Conservation (phyloP, 2,888 invertebrate genomes). For the Balanococcus diminutus region DNA sequence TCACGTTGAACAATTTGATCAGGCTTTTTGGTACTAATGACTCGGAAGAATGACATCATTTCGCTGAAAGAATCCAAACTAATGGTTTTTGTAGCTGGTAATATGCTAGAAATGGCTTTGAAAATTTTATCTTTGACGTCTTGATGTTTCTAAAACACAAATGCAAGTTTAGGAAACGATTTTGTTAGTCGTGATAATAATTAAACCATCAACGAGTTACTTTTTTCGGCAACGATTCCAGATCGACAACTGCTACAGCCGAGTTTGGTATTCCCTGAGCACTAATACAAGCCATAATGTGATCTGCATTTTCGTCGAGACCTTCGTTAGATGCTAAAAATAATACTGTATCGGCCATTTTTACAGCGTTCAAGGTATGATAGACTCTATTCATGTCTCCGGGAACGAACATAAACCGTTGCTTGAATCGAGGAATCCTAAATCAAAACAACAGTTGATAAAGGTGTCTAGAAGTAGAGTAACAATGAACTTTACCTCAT, state of each 20-base stretch:
- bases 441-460: neutral
- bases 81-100: constrained; percentile 83
- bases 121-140: constrained; percentile 73
- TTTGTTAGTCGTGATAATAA: neutral
- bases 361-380: constrained; percentile 78
- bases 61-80: constrained; percentile 77
- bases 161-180: neutral
- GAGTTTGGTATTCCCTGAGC: constrained; percentile 83
- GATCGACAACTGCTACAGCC: constrained; percentile 74
- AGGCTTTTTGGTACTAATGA: constrained; percentile 83
- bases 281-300: constrained; percentile 76
- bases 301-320: constrained; percentile 78
- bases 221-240: constrained; percentile 75
- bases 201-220: constrained; percentile 58
- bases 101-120: constrained; percentile 70
- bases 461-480: neutral
- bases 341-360: constrained; percentile 84
- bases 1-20: constrained; percentile 76
- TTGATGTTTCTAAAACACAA: constrained; percentile 66
- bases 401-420: constrained; percentile 80
- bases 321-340: constrained; percentile 75
- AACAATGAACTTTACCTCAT: constrained; percentile 68
- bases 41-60: constrained; percentile 75
- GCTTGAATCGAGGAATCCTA: constrained; percentile 84
- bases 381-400: constrained; percentile 77